Evolutionary conservation across 2,113 vertebrate species (phyloP).

Genomic region (Neodontobutis hainanensis): DNA sequence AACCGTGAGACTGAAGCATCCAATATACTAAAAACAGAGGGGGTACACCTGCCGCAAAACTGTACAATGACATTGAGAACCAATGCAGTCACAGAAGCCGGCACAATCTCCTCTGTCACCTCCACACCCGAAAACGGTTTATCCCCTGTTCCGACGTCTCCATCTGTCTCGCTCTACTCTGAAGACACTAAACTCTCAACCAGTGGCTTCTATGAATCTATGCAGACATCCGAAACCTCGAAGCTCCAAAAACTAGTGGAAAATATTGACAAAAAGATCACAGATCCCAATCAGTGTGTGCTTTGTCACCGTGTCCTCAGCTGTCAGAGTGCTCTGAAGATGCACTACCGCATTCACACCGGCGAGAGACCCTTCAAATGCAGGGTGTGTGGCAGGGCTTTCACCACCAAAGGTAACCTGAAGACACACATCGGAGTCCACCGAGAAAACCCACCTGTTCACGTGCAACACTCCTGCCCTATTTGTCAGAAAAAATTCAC

Average conservation of each 20-base stretch:
- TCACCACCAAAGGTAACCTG: constrained; percentile 98
- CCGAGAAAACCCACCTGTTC: constrained; percentile 89
- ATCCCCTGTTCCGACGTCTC: constrained; percentile 70
- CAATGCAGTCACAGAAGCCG: constrained; percentile 38
- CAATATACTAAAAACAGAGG: constrained; percentile 80
- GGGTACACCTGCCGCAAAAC: constrained; percentile 77
- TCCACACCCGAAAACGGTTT: constrained; percentile 70
- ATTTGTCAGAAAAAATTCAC: constrained; percentile 99
- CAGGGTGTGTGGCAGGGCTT: constrained; percentile 94
- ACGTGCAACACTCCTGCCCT: constrained; percentile 95
- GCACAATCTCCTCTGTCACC: constrained; percentile 31
- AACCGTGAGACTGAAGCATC: constrained; percentile 62
- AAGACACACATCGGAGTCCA: constrained; percentile 96
- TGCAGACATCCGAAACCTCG: constrained; percentile 97
- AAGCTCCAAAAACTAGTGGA: constrained; percentile 97
- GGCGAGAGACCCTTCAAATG: constrained; percentile 97
- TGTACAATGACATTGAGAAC: constrained; percentile 65
- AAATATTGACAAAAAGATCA: constrained; percentile 97
- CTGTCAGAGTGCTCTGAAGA: constrained; percentile 97
- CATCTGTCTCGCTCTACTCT: constrained; percentile 72
- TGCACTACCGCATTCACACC: constrained; percentile 98
- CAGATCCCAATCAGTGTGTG: constrained; percentile 92
- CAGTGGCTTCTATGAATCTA: constrained; percentile 85
- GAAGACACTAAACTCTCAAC: constrained; percentile 87
- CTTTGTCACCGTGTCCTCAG: constrained; percentile 96